Evolutionary conservation across 2,113 vertebrate species (phyloP), one percentile per base, ranked within the genome.

Genomic region (Amphiprion percula): DNA sequence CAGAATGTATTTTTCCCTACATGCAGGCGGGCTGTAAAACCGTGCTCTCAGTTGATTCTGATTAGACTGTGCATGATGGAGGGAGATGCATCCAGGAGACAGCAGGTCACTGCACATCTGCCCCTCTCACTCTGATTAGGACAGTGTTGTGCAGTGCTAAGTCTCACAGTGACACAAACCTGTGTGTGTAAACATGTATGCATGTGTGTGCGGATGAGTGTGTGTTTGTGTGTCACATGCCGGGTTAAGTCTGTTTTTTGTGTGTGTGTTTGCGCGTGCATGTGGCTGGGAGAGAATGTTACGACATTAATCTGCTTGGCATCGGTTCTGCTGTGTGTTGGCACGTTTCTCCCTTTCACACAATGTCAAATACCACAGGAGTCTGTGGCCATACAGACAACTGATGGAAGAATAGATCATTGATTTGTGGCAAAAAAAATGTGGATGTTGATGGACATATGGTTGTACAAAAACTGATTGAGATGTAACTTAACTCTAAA

Each of bases 291-390:
- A 82, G 85, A 56, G 77, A 79, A 77, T 78, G 85, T 89, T 86
- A 74, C 55, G 11, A 90, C 83, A 88, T 90, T 94, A 93, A 94
- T 90, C 92, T 91, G 86, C 87, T 93, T 92, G 90, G 90, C 93
- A 91, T 73, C 39, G 52, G 60, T 53, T 83, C 74, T 72, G 83
- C 85, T 87, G 74, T 85, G 80, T 90, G 87, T 91, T 94, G 92
- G 91, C 92, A 92, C 82, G 21, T 81, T 89, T 68, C 83, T 79
- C 62, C 59, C 68, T 85, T 73, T 90, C 92, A 91, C 62, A 78
- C 90, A 83, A 89, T 91, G 88, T 93, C 86, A 92, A 92, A 92
- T 89, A 90, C 86, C 83, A 86, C 88, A 59, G 86, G 89, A 88
- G 75, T 82, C 79, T 41, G 58, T 49, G 52, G 73, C 60, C 54